Conservation (phyloP, 2,888 invertebrate species). For the Melolontha melolontha region DNA sequence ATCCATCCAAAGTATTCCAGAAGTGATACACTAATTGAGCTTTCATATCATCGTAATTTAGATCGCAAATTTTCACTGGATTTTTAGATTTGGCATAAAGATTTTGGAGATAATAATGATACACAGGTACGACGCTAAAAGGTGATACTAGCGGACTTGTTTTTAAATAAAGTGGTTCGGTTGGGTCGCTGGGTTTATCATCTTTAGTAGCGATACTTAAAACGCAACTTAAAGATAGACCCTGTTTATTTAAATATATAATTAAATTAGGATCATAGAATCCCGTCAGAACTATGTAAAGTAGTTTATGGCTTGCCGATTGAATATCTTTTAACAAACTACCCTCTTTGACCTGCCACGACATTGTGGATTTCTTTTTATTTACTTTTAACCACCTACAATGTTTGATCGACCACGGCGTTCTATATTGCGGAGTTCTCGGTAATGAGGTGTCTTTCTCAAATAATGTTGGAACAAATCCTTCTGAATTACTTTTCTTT, state of each 20-base stretch:
- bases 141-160: slow-evolving; percentile 1
- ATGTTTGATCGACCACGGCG: slow-evolving; percentile 29
- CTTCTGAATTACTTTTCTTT: background rate
- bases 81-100: slow-evolving; percentile 9
- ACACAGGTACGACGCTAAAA: slow-evolving; percentile 27
- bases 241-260: slow-evolving; percentile 24
- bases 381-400: slow-evolving; percentile 20
- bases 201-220: slow-evolving; percentile 22
- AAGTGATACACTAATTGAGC: slow-evolving; percentile 33
- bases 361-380: background rate
- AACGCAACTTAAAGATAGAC: slow-evolving; percentile 27
- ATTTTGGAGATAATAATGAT: slow-evolving; percentile 32
- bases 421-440: background rate
- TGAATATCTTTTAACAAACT: background rate
- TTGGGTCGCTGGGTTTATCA: slow-evolving; percentile 24
- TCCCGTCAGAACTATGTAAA: slow-evolving; percentile 37
- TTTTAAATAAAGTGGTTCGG: slow-evolving; percentile 6
- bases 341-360: background rate
- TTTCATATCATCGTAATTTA: slow-evolving; percentile 30
- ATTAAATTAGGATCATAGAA: slow-evolving; percentile 40
- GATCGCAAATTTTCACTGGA: slow-evolving; percentile 14
- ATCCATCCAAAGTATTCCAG: slow-evolving; percentile 34
- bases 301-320: slow-evolving; percentile 8
- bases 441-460: background rate
- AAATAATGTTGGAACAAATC: background rate